Base-by-base conservation (phyloP, 2,888 invertebrate species). In the Auanema freiburgensis region DNA sequence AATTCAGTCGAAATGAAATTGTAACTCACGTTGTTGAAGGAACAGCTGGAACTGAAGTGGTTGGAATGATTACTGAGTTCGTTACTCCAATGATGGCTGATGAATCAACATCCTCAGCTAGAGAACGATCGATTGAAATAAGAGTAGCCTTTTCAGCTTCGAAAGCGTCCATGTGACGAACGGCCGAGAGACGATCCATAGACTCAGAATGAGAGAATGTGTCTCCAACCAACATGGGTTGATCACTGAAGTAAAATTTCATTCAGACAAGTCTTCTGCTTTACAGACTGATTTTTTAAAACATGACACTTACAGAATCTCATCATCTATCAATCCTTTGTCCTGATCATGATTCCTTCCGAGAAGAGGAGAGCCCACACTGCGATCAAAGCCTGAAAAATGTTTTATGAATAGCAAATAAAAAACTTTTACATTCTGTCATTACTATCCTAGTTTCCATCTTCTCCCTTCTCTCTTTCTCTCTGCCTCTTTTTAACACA, bases 211-310 rank as follows among this genome's bases (percentile, higher is more conserved):
- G 70, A 12, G 74, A 74, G 62, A 75, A 74, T 16, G 68, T 69
- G 65, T 76, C 74, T 57, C 74, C 73, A 40, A 77, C 70, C 55
- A 77, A 69, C 72, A 72, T 77, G 40, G 77, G 77, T 63, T 77
- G 77, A 57, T 77, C 77, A 49, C 76, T 76, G 61, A 51, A 72
- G 59, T 46, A 12, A 40, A 60, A 2, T 16, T 11, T 41, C 16
- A n/a, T 6, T 33, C 42, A 50, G 2, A 42, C 4, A 21, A 10
- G 49, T n/a, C 18, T 25, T 50, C 16, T 50, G 4, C 51, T 10
- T 55, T 44, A n/a, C n/a, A n/a, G n/a, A n/a, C 24, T 51, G 24
- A 24, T 18, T 21, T 46, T 46, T 46, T 18, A n/a, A 5, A 51
- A 16, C 14, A 63, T 10, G 14, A 12, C 49, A 67, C 73, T 63